Conservation (phyloP, 2,113 vertebrate genomes). For the Columba livia region DNA sequence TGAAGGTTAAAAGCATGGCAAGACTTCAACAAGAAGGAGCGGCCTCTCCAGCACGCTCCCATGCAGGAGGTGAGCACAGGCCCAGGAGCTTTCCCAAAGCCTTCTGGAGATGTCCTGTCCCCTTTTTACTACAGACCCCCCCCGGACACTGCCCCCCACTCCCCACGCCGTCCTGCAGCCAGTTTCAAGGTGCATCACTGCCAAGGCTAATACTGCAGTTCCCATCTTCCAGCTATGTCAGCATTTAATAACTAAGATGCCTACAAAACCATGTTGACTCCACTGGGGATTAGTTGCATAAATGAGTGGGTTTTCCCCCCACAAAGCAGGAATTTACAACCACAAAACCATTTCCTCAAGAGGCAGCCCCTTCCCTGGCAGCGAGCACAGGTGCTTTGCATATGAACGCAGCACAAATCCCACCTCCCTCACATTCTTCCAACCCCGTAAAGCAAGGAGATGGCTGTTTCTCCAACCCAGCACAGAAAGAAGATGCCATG, state of each 20-base stretch:
- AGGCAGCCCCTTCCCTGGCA: not conserved
- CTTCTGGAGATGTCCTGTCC: not conserved
- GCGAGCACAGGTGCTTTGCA: not conserved
- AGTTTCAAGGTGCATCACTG: not conserved
- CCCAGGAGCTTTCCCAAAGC: not conserved
- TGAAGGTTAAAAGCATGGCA: slow-evolving; percentile 78
- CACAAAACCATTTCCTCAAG: not conserved
- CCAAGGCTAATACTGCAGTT: not conserved
- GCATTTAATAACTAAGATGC: not conserved
- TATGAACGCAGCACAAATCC: not conserved
- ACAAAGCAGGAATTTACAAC: not conserved
- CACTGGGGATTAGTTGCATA: not conserved
- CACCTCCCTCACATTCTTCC: not conserved
- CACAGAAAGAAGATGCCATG: too few species aligned
- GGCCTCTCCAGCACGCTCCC: not conserved
- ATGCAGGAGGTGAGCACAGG: not conserved
- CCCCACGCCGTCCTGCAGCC: rapidly evolving
- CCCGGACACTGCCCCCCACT: not conserved
- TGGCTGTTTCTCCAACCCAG: too few species aligned
- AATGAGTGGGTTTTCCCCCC: not conserved
- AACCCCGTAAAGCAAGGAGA: not conserved
- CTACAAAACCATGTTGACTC: not conserved
- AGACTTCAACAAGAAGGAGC: slow-evolving; percentile 9
- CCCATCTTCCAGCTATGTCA: rapidly evolving
- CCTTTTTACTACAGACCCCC: not conserved